phyloP scores from a whole-genome alignment of 2,888 invertebrate species.

The Aphodius granarius region DNA sequence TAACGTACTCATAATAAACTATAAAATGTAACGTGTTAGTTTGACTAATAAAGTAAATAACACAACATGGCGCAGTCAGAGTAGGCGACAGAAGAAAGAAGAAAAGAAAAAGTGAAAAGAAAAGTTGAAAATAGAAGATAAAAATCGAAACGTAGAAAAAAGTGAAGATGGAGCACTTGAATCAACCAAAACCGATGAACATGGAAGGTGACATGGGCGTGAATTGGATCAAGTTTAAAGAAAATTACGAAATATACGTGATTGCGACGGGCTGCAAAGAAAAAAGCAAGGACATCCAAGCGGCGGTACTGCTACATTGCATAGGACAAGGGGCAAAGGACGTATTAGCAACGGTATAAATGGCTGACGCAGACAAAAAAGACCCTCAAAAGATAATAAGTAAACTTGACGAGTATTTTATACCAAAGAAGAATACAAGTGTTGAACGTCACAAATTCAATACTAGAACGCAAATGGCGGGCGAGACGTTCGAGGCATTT shows the following conservation, averaged over 20 bases:
- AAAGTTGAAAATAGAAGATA: not conserved
- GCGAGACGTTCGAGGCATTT: too few species aligned
- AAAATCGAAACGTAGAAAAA: too few species aligned
- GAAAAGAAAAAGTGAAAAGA: not conserved
- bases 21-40: too few species aligned
- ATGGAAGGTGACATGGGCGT: conserved; percentile 27
- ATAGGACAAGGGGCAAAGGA: conserved; percentile 24
- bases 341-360: too few species aligned
- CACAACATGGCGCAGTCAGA: conserved; percentile 14
- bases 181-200: conserved; percentile 28
- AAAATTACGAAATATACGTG: conserved; percentile 20
- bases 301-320: conserved; percentile 23
- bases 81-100: not conserved
- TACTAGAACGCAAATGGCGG: too few species aligned
- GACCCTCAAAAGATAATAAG: too few species aligned
- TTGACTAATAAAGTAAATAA: too few species aligned
- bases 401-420: too few species aligned
- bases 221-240: conserved; percentile 31
- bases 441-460: too few species aligned
- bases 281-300: conserved; percentile 23
- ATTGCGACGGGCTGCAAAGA: conserved; percentile 19
- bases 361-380: too few species aligned
- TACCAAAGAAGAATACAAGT: too few species aligned
- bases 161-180: conserved; percentile 23
- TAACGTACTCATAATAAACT: too few species aligned